Base-by-base conservation (phyloP, 2,797 vertebrate species). In the Danio kyathit region DNA sequence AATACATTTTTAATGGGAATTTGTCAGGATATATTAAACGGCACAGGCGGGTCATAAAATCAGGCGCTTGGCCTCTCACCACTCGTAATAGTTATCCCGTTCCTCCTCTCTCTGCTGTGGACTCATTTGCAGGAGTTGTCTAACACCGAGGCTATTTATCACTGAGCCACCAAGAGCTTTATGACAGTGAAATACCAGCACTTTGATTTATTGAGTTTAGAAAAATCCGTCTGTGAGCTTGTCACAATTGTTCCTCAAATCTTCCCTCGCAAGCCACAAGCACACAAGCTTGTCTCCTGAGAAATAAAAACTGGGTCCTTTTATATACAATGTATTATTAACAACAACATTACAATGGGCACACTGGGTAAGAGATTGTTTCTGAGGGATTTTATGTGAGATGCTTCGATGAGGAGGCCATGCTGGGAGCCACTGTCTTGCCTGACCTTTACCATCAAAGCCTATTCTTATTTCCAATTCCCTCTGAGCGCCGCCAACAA, bases 81-180 rank as follows among this genome's bases (percentile, higher is more conserved):
- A 95, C 95, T 94, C 92, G 91, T 90, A 94, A 94, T 91, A 93
- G 93, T 94, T 95, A 95, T 96, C 96, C 94, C 92, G 93, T 91
- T 93, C 92, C 92, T 91, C 85, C 91, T 92, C 93, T 92, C 93
- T 82, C 67, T 91, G 89, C 88, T 61, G 88, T 93, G 93, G 94
- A 93, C 95, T 95, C 94, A 95, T 94, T 94, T 90, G 86, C 92
- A 90, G 91, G 92, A 88, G 92, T 91, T 94, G 92, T 94, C 91
- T 92, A 91, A 90, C 90, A 88, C 59, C 86, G 89, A 87, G 90
- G 91, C 90, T 92, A 95, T 95, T 92, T 93, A 93, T 92, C 92
- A 93, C 82, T 69, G 84, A 89, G 88, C 86, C 90, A 90, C 86
- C 80, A 87, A 92, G 94, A 88, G 92, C 93, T 92, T 10, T 90